Percentiles rank a stretch among this genome's conserved stretches.
phyloP scores from a whole-genome alignment of 2,113 vertebrate genomes.

The Mastomys coucha region DNA sequence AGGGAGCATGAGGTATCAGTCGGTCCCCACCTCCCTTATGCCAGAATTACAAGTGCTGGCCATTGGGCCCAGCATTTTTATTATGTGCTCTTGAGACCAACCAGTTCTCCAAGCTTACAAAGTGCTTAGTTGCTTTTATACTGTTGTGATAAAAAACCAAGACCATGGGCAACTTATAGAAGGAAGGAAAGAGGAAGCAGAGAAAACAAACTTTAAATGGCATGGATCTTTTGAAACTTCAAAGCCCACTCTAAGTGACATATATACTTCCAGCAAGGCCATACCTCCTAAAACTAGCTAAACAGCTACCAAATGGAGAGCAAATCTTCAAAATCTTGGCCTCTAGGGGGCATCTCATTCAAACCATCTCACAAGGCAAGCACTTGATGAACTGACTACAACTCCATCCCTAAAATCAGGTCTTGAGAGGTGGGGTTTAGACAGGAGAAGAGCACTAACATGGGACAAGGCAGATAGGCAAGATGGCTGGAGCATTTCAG shows the following conservation, averaged over 20 bases:
- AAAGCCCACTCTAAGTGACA: neutral
- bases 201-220: neutral
- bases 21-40: neutral
- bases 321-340: neutral
- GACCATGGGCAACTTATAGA: neutral
- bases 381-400: neutral
- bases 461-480: neutral
- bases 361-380: neutral
- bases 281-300: too few relatives aligned
- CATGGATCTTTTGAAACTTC: neutral
- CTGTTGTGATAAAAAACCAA: neutral
- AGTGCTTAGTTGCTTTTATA: neutral
- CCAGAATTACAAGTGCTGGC: neutral
- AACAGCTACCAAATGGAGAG: neutral
- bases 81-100: neutral
- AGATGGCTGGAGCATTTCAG: neutral
- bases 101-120: neutral
- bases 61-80: neutral
- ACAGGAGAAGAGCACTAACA: neutral
- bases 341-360: neutral
- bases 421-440: neutral
- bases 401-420: neutral
- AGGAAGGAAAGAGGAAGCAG: neutral
- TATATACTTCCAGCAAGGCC: neutral
- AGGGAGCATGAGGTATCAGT: neutral